phyloP scores from a whole-genome alignment of 2,113 vertebrate genomes.

The Ploceus nigricollis region DNA sequence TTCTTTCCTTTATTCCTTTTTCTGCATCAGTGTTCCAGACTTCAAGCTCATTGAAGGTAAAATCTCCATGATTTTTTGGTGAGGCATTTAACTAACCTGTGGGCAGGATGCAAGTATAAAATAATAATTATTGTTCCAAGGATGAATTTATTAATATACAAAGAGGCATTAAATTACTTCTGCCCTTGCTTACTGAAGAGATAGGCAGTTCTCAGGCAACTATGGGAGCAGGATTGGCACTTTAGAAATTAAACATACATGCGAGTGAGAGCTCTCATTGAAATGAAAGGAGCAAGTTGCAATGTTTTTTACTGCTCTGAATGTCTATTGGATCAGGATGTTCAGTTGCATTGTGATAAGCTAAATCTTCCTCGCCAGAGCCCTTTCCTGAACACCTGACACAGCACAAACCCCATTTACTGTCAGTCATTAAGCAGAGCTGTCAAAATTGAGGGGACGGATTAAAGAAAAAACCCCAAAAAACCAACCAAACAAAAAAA shows the following conservation, averaged over 20 bases:
- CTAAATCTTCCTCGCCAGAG: slow-evolving; percentile 7
- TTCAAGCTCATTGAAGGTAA: not conserved
- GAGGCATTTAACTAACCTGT: not conserved
- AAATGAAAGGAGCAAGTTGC: not conserved
- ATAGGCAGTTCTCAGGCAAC: not conserved
- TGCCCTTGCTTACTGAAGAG: not conserved
- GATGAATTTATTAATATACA: not conserved
- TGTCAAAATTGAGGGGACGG: not conserved
- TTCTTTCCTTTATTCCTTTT: not conserved
- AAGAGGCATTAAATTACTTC: not conserved
- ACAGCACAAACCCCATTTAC: not conserved
- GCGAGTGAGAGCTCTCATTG: accelerated
- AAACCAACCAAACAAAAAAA: not conserved
- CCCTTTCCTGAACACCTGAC: not conserved
- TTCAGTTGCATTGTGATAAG: not conserved
- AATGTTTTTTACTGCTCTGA: not conserved
- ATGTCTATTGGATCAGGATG: not conserved
- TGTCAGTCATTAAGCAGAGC: not conserved
- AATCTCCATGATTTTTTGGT: not conserved
- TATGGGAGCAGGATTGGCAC: not conserved
- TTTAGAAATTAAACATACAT: not conserved
- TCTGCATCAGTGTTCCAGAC: not conserved
- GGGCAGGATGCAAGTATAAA: not conserved
- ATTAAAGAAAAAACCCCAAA: not conserved
- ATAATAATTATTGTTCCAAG: not conserved